Evolutionary conservation across 2,888 invertebrate species (phyloP).

Genomic region (Lepeophtheirus nordmannii): DNA sequence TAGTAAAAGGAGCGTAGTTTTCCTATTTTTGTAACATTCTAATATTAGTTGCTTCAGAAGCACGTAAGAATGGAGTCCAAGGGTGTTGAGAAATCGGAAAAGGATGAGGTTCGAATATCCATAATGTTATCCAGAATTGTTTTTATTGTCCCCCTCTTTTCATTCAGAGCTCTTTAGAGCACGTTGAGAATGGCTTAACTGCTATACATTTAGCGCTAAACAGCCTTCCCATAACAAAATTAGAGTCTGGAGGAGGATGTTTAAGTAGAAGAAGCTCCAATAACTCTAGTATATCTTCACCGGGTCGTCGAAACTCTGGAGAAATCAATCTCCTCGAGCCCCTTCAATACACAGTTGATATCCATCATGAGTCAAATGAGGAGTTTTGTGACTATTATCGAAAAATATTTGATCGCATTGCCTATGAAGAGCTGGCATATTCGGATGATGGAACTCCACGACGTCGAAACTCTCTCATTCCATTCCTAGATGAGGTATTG

Average conservation of each 20-base stretch:
- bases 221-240: not conserved
- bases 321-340: not conserved
- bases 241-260: not conserved
- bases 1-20: too few species aligned
- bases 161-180: not conserved
- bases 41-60: too few species aligned
- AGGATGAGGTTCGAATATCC: too few species aligned
- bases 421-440: slow-evolving; percentile 1
- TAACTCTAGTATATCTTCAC: not conserved
- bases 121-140: too few species aligned
- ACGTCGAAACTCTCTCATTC: not conserved
- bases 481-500: not conserved
- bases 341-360: not conserved
- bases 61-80: too few species aligned
- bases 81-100: too few species aligned
- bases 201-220: not conserved
- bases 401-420: not conserved
- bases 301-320: slow-evolving; percentile 2
- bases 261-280: not conserved
- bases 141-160: too few species aligned
- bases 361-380: not conserved
- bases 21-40: too few species aligned
- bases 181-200: not conserved
- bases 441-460: slow-evolving; percentile 5
- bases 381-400: not conserved